These are phyloP conservation scores for Aviceda subcristata DNA, from an alignment of 2,113 vertebrate genomes.

Conservation along the genomic window DNA sequence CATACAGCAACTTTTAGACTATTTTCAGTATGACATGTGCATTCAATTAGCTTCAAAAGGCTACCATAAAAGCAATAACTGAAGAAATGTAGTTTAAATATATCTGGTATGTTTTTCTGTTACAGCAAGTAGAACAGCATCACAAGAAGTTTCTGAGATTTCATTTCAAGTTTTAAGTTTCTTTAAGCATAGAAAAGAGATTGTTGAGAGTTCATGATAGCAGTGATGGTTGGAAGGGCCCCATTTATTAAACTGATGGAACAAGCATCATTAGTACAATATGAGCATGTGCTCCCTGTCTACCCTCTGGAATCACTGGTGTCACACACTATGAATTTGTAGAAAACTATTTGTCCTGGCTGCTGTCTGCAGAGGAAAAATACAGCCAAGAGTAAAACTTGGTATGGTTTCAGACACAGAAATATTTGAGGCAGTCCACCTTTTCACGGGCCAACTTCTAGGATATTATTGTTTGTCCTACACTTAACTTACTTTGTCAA, in stretches of 20 bases:
- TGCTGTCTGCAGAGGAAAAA: neutral
- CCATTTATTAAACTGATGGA: neutral
- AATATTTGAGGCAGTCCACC: constrained; percentile 5
- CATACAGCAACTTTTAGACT: neutral
- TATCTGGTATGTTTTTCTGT: neutral
- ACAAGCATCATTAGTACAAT: neutral
- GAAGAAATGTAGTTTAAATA: neutral
- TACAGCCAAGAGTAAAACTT: constrained; percentile 17
- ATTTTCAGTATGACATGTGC: neutral
- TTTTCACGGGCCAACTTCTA: neutral
- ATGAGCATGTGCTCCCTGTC: neutral
- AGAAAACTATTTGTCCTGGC: constrained; percentile 41
- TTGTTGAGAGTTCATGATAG: neutral
- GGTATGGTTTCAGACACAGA: constrained; percentile 5
- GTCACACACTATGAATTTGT: constrained; percentile 2
- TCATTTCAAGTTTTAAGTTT: neutral
- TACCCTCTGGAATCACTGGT: neutral
- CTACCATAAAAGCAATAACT: neutral
- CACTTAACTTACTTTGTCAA: constrained; percentile 9
- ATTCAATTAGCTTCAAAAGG: constrained; percentile 37
- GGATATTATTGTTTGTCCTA: constrained; percentile 7
- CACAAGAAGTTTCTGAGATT: neutral
- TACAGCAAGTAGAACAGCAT: neutral
- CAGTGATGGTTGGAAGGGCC: neutral
- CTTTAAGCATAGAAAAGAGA: neutral